phyloP scores from a whole-genome alignment of 2,888 invertebrate genomes.

The Lepidochrysops patricia region DNA sequence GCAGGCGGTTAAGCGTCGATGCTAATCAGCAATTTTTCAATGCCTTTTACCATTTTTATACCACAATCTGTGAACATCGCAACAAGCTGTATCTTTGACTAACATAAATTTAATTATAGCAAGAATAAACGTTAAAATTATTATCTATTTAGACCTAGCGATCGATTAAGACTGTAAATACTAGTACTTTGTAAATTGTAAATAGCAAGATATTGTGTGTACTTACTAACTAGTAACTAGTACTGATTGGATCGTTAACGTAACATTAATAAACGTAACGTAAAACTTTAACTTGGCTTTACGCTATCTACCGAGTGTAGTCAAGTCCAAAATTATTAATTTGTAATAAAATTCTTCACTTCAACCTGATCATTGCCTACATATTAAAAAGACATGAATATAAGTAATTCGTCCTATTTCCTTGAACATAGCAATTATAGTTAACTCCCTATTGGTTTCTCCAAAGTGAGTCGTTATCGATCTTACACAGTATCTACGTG shows the following conservation, averaged over 20 bases:
- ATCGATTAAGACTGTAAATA: not conserved
- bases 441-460: not conserved
- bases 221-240: too few species aligned
- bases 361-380: too few species aligned
- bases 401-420: not conserved
- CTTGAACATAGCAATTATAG: not conserved
- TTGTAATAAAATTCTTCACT: too few species aligned
- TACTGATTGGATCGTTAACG: too few species aligned
- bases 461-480: not conserved
- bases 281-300: too few species aligned
- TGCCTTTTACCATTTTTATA: not conserved
- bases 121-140: not conserved
- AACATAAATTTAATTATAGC: not conserved
- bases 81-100: not conserved
- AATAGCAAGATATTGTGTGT: too few species aligned
- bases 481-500: not conserved
- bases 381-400: too few species aligned
- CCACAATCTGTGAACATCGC: not conserved
- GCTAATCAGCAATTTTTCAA: constrained; percentile 10
- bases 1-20: not conserved
- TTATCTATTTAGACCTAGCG: not conserved
- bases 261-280: too few species aligned
- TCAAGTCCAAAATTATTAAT: too few species aligned
- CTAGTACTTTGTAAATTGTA: too few species aligned
- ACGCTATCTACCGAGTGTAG: too few species aligned